phyloP scores from a whole-genome alignment of 2,797 vertebrate species.

The Thalassophryne amazonica region DNA sequence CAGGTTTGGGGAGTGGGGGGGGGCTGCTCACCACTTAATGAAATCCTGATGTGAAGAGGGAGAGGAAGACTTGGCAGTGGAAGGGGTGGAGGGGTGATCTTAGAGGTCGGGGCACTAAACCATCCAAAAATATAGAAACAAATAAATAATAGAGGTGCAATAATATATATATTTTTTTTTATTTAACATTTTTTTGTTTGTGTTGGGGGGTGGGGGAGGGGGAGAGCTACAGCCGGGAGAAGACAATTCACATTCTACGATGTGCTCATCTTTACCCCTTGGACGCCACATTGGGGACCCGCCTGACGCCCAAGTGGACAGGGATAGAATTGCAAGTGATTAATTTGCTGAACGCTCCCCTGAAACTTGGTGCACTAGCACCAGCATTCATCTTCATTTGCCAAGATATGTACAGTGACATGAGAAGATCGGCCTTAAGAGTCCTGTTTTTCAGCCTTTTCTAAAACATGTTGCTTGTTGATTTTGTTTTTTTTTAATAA shows the following conservation, averaged over 20 bases:
- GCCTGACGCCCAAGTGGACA: constrained; percentile 67
- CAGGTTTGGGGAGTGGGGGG: constrained; percentile 4
- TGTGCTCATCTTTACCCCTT: constrained; percentile 53
- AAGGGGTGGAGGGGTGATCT: constrained; percentile 40
- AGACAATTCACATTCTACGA: no score
- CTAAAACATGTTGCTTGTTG: background rate
- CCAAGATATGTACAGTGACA: constrained; percentile 63
- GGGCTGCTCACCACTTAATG: constrained; percentile 60
- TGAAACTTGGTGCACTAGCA: constrained; percentile 53
- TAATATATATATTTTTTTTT: no score
- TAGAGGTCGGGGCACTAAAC: constrained; percentile 51
- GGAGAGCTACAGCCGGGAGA: no score
- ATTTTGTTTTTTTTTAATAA: background rate
- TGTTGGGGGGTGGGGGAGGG: constrained; percentile 30
- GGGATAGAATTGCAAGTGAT: constrained; percentile 78
- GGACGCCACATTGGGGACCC: constrained; percentile 33
- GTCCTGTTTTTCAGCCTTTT: constrained; percentile 22
- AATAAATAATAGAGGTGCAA: no score
- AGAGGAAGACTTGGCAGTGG: constrained; percentile 40
- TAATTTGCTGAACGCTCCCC: constrained; percentile 67
- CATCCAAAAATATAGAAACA: no score
- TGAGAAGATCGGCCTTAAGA: constrained; percentile 56
- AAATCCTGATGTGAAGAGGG: constrained; percentile 70
- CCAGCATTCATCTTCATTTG: constrained; percentile 80
- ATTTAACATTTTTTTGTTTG: constrained; percentile 36